These are phyloP conservation scores for Anarsia innoxiella DNA, from an alignment of 2,888 invertebrate genomes.

Conservation along the genomic window DNA sequence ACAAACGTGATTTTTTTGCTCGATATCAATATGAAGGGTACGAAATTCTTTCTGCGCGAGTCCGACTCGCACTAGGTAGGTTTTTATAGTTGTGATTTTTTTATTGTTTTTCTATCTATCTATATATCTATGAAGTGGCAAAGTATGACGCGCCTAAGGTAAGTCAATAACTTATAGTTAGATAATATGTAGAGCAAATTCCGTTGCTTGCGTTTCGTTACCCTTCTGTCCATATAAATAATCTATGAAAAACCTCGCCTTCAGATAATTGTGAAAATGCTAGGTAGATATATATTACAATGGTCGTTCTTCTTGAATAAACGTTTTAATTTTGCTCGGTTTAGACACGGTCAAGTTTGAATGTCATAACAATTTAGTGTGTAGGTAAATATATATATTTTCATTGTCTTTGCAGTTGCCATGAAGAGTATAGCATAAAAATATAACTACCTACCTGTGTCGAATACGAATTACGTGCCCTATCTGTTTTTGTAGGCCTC, in stretches of 20 bases:
- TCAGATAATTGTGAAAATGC: constrained; percentile 39
- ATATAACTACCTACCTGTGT: too few relatives aligned
- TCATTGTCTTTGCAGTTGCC: constrained; percentile 2
- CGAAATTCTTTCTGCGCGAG: too few relatives aligned
- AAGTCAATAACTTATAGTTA: too few relatives aligned
- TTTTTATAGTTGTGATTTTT: too few relatives aligned
- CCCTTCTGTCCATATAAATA: constrained; percentile 7
- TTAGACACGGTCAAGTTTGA: constrained; percentile 67
- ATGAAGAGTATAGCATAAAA: constrained; percentile 39
- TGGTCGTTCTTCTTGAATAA: constrained; percentile 30
- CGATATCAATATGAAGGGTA: too few relatives aligned
- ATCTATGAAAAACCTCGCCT: constrained; percentile 35
- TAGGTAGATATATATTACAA: constrained; percentile 24
- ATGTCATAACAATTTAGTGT: constrained; percentile 38
- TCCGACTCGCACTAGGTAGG: too few relatives aligned
- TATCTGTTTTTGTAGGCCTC: constrained; percentile 39
- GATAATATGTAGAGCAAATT: too few relatives aligned
- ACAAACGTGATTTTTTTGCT: too few relatives aligned
- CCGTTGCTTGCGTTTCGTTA: too few relatives aligned
- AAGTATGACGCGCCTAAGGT: too few relatives aligned
- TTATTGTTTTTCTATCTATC: too few relatives aligned
- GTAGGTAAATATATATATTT: constrained; percentile 4
- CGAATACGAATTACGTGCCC: constrained; percentile 35
- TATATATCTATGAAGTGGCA: too few relatives aligned
- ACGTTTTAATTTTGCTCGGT: constrained; percentile 38